Percentiles rank a stretch among this genome's conserved stretches.
Conservation (phyloP, 1,140 invertebrate genomes). For the Acyrthosiphon pisum region DNA sequence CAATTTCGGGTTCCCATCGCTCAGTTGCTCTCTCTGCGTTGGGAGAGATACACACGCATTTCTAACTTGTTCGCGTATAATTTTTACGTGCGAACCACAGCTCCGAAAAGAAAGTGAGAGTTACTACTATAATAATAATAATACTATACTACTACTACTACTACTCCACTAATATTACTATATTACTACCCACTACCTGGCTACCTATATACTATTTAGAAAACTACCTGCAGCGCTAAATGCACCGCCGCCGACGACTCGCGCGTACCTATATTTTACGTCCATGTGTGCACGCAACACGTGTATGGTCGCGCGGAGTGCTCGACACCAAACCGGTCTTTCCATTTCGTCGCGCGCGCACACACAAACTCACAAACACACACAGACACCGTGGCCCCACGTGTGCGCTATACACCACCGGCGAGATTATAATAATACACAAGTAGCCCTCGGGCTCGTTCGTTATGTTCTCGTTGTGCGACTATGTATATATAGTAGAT, state of each 20-base stretch:
- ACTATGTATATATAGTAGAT: not conserved
- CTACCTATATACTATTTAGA: not conserved
- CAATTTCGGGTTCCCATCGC: not conserved
- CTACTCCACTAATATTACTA: no score
- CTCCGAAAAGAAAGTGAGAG: slow-evolving; percentile 37
- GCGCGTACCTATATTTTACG: not conserved
- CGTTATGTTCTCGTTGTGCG: not conserved
- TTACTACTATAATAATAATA: no score
- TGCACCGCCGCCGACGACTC: no score
- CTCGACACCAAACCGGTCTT: slow-evolving; percentile 43
- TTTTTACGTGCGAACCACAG: not conserved
- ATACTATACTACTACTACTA: no score
- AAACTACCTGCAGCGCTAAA: slow-evolving; percentile 31
- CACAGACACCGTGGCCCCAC: not conserved
- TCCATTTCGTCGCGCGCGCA: not conserved
- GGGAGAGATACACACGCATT: not conserved
- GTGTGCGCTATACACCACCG: not conserved
- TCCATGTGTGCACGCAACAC: not conserved
- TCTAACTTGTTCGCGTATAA: not conserved
- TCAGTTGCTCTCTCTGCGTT: not conserved
- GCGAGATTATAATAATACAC: not conserved
- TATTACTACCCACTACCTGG: not conserved
- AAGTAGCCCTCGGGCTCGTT: not conserved
- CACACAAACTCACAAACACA: not conserved
- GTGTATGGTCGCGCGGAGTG: not conserved